Conservation (phyloP, 2,888 invertebrate genomes). For the Leptopilina drosophilae region DNA sequence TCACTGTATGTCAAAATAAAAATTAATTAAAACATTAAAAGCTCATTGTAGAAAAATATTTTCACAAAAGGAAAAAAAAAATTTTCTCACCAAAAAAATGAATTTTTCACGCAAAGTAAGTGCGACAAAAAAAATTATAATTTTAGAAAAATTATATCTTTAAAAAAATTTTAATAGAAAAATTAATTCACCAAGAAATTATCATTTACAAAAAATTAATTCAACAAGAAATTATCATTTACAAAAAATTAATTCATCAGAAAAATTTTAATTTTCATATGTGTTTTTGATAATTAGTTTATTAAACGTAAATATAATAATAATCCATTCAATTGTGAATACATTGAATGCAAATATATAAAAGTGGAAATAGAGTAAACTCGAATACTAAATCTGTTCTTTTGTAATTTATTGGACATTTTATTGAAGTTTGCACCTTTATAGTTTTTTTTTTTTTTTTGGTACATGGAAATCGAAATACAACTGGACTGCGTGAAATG, state of each 20-base stretch:
- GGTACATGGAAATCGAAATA: constrained; percentile 20
- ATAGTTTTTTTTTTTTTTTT: constrained; percentile 11
- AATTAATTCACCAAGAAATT: no score
- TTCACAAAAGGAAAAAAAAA: background rate
- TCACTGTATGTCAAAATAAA: no score
- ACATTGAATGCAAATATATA: background rate
- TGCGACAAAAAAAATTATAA: no score
- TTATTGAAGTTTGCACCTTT: constrained; percentile 31
- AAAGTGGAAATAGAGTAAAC: background rate
- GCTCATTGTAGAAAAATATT: background rate
- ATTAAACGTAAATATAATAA: no score
- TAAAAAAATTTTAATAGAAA: no score
- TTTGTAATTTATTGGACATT: constrained; percentile 12
- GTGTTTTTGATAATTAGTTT: background rate
- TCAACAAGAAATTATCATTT: no score
- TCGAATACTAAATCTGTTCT: background rate
- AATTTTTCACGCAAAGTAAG: no score
- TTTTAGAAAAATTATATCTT: no score
- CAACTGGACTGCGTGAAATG: background rate
- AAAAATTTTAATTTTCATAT: background rate
- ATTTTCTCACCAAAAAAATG: background rate
- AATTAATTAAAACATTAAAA: no score
- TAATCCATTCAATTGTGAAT: background rate
- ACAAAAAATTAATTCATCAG: no score
- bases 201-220: no score